A percentile compares a stretch with the other conserved stretches of the same genome.
phyloP scores from a whole-genome alignment of 2,797 vertebrate genomes.

The Acridotheres tristis region DNA sequence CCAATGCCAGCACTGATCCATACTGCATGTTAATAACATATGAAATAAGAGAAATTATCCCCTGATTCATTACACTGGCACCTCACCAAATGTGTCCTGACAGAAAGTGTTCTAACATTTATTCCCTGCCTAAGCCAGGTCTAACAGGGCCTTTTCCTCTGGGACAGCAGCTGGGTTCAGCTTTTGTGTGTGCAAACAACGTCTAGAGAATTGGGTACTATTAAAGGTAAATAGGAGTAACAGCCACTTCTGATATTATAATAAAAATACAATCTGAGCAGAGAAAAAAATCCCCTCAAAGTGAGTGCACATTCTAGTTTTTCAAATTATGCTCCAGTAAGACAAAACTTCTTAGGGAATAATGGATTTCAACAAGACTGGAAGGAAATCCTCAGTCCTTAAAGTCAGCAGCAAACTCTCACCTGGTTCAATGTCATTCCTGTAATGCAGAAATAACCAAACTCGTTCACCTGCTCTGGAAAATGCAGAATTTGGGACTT shows the following conservation, averaged over 20 bases:
- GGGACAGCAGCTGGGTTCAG: background rate
- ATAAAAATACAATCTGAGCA: background rate
- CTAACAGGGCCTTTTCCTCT: background rate
- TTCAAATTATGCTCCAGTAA: background rate
- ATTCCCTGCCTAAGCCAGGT: background rate
- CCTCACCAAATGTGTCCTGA: background rate
- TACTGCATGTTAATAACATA: background rate
- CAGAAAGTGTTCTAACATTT: background rate
- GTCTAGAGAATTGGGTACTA: background rate
- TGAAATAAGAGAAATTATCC: background rate
- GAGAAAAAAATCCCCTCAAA: background rate
- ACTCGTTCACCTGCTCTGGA: background rate
- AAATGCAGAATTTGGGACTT: background rate
- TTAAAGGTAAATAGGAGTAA: background rate
- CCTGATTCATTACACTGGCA: background rate
- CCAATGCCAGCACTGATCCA: background rate
- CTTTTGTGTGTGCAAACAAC: background rate
- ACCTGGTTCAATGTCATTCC: background rate
- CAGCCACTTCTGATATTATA: background rate
- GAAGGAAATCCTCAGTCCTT: background rate
- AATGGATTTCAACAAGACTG: background rate
- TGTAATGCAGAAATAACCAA: background rate
- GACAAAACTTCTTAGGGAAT: background rate
- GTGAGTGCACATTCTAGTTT: background rate
- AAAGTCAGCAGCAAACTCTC: background rate